Evolutionary conservation across 2,113 vertebrate genomes (phyloP).

Genomic region (Siniperca chuatsi): DNA sequence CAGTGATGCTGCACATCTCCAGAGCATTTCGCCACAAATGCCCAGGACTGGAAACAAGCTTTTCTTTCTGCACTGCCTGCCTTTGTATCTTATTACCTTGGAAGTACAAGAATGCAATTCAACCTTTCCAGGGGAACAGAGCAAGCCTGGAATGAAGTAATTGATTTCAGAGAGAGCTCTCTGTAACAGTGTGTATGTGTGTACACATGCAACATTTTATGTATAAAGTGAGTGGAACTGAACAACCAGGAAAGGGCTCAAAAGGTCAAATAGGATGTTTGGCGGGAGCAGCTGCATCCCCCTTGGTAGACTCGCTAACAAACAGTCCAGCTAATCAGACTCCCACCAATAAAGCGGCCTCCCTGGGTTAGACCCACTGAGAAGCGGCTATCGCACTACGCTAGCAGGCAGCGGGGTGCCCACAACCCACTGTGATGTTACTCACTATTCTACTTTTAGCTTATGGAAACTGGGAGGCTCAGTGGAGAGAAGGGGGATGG

Average conservation of each 20-base stretch:
- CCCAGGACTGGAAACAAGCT: slow-evolving; percentile 35
- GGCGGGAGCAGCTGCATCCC: slow-evolving; percentile 45
- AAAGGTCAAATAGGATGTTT: slow-evolving; percentile 77
- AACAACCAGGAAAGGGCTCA: slow-evolving; percentile 38
- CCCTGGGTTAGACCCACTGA: slow-evolving; percentile 27
- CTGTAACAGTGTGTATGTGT: slow-evolving; percentile 13
- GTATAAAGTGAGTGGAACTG: slow-evolving; percentile 39
- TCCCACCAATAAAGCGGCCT: slow-evolving; percentile 40
- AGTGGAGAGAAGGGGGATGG: slow-evolving; percentile 29
- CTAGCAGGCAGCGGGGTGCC: slow-evolving; percentile 41
- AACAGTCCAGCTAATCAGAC: slow-evolving; percentile 61
- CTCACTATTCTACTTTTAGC: slow-evolving; percentile 68
- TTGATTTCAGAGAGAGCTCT: slow-evolving; percentile 55
- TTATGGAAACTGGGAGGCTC: slow-evolving; percentile 68
- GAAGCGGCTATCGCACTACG: slow-evolving; percentile 20
- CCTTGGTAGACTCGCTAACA: slow-evolving; percentile 45
- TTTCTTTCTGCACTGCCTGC: slow-evolving; percentile 30
- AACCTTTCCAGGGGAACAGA: slow-evolving; percentile 58
- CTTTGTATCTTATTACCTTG: slow-evolving; percentile 64
- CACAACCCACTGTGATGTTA: slow-evolving; percentile 48
- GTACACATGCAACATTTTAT: slow-evolving; percentile 37
- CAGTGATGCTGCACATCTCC: slow-evolving; percentile 60
- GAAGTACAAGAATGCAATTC: slow-evolving; percentile 50
- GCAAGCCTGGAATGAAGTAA: slow-evolving; percentile 45
- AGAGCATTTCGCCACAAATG: slow-evolving; percentile 49